Evolutionary conservation across 2,113 vertebrate species (phyloP).

Genomic region (Haemorhous mexicanus): DNA sequence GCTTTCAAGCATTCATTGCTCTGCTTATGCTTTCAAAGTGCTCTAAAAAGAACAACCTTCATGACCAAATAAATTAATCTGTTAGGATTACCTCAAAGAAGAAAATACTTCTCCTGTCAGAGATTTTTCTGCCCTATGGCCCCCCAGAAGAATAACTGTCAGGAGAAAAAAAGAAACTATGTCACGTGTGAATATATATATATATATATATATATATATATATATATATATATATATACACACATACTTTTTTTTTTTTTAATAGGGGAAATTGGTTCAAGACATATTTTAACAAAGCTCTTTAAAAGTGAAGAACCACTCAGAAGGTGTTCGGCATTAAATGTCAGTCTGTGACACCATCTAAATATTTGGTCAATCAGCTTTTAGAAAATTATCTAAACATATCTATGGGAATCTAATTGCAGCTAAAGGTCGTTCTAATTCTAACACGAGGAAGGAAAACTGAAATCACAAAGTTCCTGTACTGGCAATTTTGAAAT

Average conservation of each 20-base stretch:
- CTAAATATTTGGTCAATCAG: slow-evolving; percentile 64
- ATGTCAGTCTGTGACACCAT: slow-evolving; percentile 26
- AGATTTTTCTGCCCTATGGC: slow-evolving; percentile 15
- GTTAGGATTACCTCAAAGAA: slow-evolving; percentile 62
- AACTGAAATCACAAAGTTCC: neutral
- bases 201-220: neutral
- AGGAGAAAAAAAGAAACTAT: slow-evolving; percentile 46
- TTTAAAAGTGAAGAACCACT: slow-evolving; percentile 24
- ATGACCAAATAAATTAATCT: slow-evolving; percentile 60
- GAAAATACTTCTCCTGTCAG: slow-evolving; percentile 50
- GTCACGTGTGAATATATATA: neutral
- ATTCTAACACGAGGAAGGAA: neutral
- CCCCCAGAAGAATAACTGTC: slow-evolving; percentile 27
- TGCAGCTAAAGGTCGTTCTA: slow-evolving; percentile 33
- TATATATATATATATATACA: neutral
- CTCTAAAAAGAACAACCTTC: slow-evolving; percentile 43
- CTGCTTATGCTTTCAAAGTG: slow-evolving; percentile 43
- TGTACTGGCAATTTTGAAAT: neutral
- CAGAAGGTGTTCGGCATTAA: slow-evolving; percentile 29
- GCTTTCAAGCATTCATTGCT: slow-evolving; percentile 52
- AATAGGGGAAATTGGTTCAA: neutral
- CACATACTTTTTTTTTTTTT: neutral
- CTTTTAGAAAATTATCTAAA: slow-evolving; percentile 55
- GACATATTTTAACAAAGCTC: slow-evolving; percentile 31
- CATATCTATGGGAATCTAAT: neutral